These are phyloP conservation scores for Marisa cornuarietis DNA, from an alignment of 1,140 invertebrate species.

Conservation along the genomic window DNA sequence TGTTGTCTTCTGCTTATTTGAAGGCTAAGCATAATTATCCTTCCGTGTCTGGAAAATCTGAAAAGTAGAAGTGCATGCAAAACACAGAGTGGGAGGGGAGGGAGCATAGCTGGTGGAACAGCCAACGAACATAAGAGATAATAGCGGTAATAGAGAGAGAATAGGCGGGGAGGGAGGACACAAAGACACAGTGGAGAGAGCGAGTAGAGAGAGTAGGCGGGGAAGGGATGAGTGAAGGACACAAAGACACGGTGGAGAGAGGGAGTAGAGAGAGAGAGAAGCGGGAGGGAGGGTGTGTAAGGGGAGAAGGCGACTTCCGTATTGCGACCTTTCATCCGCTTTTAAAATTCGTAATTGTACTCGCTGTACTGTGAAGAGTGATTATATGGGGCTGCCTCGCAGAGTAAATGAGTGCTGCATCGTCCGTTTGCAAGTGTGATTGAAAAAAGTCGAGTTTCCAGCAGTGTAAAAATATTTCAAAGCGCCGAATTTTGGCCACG, in stretches of 20 bases:
- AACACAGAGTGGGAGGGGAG: not conserved
- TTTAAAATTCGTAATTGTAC: no score
- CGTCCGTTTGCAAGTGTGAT: no score
- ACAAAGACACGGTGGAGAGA: not conserved
- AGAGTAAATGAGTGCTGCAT: no score
- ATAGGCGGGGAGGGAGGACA: not conserved
- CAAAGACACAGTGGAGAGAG: not conserved
- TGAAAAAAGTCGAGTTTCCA: no score
- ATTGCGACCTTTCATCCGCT: no score
- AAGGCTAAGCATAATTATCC: no score
- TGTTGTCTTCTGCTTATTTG: no score
- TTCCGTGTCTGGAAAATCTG: no score
- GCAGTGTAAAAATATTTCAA: no score
- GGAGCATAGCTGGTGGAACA: not conserved
- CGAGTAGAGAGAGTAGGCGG: not conserved
- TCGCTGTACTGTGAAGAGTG: no score
- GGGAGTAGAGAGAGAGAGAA: not conserved
- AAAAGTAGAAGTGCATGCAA: not conserved
- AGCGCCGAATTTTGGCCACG: no score
- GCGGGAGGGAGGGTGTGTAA: not conserved
- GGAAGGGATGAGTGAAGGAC: not conserved
- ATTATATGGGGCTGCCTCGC: no score
- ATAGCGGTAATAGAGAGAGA: not conserved
- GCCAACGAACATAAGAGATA: not conserved
- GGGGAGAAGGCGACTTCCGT: not conserved